These are phyloP conservation scores for Thymelicus sylvestris DNA, from an alignment of 2,888 invertebrate species.

Conservation along the genomic window DNA sequence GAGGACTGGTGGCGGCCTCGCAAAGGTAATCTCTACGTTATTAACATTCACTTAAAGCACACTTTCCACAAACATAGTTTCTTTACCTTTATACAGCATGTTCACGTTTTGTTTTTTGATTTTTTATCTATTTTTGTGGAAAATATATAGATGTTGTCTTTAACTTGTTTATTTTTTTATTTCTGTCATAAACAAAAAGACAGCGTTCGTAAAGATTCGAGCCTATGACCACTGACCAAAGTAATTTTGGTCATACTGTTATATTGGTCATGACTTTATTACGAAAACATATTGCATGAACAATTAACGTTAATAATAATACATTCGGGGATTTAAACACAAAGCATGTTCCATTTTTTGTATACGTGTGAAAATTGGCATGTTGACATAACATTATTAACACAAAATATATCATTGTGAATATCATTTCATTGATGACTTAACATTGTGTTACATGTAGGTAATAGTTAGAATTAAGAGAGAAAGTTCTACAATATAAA, in stretches of 20 bases:
- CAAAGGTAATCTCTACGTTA: conserved; percentile 91
- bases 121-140: conserved; percentile 32
- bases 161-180: conserved; percentile 19
- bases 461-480: not conserved
- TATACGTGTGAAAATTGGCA: conserved; percentile 55
- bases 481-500: conserved; percentile 5
- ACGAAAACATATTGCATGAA: conserved; percentile 33
- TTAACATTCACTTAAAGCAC: conserved; percentile 55
- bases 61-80: conserved; percentile 38
- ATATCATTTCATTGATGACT: conserved; percentile 53
- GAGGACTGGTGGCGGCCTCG: conserved; percentile 99
- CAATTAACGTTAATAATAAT: conserved; percentile 14
- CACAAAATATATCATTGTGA: conserved; percentile 55
- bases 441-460: conserved; percentile 39
- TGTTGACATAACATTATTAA: conserved; percentile 61
- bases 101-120: conserved; percentile 5
- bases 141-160: conserved; percentile 26
- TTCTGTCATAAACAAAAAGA: not conserved
- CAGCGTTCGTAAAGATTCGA: not conserved
- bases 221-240: not conserved
- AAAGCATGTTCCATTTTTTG: conserved; percentile 52
- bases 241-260: conserved; percentile 7
- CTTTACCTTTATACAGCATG: conserved; percentile 31
- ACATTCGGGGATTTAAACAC: conserved; percentile 23
- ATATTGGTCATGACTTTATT: conserved; percentile 9